A percentile compares a stretch with the other conserved stretches of the same genome.
Conservation (phyloP, 2,113 vertebrate genomes). For the Aramus guarauna region DNA sequence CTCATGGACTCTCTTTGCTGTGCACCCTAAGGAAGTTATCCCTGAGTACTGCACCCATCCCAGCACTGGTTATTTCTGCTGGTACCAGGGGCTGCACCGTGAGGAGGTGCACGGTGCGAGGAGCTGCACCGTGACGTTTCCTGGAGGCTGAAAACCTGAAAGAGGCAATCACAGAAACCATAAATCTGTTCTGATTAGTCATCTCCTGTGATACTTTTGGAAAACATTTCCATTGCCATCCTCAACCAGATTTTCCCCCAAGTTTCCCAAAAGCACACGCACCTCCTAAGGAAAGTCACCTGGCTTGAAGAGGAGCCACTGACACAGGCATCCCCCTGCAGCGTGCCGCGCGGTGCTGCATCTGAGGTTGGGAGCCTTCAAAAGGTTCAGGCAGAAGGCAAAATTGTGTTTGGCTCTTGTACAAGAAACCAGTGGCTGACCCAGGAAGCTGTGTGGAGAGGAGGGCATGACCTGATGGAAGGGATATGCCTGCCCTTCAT, state of each 20-base stretch:
- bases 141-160: background rate
- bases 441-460: background rate
- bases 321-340: background rate
- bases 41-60: background rate
- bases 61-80: background rate
- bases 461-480: rapidly evolving
- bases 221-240: background rate
- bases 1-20: background rate
- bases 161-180: background rate
- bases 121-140: background rate
- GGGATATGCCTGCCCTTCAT: background rate
- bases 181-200: background rate
- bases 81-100: no score
- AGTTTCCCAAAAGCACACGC: background rate
- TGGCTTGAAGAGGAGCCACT: background rate
- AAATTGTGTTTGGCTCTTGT: background rate
- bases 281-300: background rate
- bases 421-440: background rate
- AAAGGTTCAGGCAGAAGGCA: background rate
- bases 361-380: background rate
- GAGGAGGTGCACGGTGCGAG: background rate
- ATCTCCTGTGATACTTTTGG: background rate
- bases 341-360: background rate
- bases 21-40: background rate
- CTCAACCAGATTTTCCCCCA: background rate